Conservation (phyloP, 2,797 vertebrate species). For the Periparus ater region DNA sequence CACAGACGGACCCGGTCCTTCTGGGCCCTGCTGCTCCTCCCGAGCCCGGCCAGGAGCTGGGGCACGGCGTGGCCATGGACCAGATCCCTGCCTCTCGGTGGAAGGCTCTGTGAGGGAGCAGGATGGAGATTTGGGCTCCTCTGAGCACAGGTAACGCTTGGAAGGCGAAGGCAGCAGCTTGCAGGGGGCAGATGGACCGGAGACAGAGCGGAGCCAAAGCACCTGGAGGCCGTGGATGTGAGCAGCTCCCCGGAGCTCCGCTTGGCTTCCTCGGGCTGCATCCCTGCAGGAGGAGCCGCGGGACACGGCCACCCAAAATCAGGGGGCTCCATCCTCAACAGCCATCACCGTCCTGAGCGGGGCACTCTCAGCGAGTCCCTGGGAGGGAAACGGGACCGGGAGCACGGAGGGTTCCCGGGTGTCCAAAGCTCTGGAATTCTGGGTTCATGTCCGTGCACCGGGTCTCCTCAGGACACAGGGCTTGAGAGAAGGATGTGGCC, state of each 20-base stretch:
- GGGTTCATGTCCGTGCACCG: fast-evolving
- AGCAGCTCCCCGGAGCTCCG: not conserved
- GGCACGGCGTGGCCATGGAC: fast-evolving
- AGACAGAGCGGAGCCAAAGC: not conserved
- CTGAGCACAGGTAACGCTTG: not conserved
- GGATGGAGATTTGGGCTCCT: not conserved
- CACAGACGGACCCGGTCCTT: fast-evolving
- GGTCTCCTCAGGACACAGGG: not conserved
- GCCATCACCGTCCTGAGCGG: fast-evolving
- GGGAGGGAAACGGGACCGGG: not conserved
- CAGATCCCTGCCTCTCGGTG: fast-evolving
- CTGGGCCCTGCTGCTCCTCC: not conserved
- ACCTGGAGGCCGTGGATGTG: not conserved
- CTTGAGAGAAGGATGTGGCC: not conserved
- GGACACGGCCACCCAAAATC: not conserved
- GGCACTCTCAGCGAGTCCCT: fast-evolving
- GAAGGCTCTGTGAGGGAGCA: not conserved
- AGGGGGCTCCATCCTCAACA: fast-evolving
- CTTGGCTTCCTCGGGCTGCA: not conserved
- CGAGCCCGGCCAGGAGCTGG: fast-evolving
- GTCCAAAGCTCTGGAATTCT: not conserved
- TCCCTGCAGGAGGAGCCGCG: fast-evolving
- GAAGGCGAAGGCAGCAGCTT: slow-evolving; percentile 2
- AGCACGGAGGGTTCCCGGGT: fast-evolving
- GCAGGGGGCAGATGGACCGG: slow-evolving; percentile 31